These are phyloP conservation scores for Erynnis tages DNA, from an alignment of 2,888 invertebrate genomes.

Conservation along the genomic window DNA sequence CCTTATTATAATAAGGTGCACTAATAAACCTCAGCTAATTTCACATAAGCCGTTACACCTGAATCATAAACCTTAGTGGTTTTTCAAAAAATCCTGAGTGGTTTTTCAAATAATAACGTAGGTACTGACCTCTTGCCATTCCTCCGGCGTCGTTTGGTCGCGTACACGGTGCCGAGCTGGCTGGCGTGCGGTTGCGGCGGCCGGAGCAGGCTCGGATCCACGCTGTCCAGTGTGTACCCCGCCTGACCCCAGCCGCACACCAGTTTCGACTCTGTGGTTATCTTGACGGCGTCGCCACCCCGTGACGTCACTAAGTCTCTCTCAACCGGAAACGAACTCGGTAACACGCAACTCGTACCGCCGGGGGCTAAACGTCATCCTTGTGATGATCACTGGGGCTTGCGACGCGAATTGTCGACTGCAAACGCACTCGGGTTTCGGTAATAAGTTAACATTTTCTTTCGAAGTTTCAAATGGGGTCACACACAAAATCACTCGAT, in stretches of 20 bases:
- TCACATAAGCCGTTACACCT: too few relatives aligned
- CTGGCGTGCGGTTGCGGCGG: conserved; percentile 87
- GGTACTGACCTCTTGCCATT: conserved; percentile 98
- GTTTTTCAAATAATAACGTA: too few relatives aligned
- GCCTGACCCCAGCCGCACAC: conserved; percentile 75
- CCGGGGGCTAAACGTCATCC: conserved; percentile 11
- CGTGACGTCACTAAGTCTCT: conserved; percentile 24
- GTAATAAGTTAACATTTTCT: too few relatives aligned
- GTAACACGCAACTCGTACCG: conserved; percentile 19
- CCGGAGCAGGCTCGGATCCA: conserved; percentile 88
- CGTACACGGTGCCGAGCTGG: conserved; percentile 97
- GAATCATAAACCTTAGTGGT: too few relatives aligned
- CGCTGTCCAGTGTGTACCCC: conserved; percentile 84
- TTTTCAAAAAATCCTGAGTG: too few relatives aligned
- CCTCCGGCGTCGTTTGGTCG: conserved; percentile 95
- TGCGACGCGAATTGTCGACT: not conserved
- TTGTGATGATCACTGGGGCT: not conserved
- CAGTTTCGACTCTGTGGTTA: conserved; percentile 74
- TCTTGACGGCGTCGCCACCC: conserved; percentile 61
- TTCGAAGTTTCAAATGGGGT: too few relatives aligned
- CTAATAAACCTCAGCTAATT: too few relatives aligned
- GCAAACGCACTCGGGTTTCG: not conserved
- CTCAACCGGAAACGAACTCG: conserved; percentile 19
- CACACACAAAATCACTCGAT: not conserved
- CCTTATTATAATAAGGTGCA: too few relatives aligned